A percentile compares a stretch with the other conserved stretches of the same genome.
Conservation (phyloP, 2,797 vertebrate genomes). For the Mus minutoides region DNA sequence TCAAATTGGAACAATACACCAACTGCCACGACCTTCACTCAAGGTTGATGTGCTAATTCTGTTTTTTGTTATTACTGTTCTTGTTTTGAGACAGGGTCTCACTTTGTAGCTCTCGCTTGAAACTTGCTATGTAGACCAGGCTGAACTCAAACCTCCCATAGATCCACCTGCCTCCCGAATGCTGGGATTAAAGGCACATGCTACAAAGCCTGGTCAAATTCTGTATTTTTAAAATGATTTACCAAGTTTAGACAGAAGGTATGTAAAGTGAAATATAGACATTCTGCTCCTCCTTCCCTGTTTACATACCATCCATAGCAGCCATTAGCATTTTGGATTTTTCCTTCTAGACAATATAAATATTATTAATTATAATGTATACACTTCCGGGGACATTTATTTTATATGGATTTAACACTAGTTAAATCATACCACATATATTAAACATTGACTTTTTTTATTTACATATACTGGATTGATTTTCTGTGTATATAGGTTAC, state of each 20-base stretch:
- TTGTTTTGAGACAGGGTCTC: neutral
- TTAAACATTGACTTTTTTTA: slow-evolving; percentile 7
- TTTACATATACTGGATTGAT: neutral
- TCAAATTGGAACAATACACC: neutral
- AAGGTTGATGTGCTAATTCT: neutral
- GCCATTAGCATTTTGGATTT: neutral
- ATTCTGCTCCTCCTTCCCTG: neutral
- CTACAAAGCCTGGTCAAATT: neutral
- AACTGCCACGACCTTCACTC: neutral
- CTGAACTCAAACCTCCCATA: neutral
- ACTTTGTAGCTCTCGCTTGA: neutral
- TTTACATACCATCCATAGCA: neutral
- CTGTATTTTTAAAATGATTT: slow-evolving; percentile 4
- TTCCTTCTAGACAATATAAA: slow-evolving; percentile 20
- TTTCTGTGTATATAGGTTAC: neutral
- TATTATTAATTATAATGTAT: slow-evolving; percentile 10
- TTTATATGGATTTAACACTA: slow-evolving; percentile 38
- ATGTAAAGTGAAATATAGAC: neutral
- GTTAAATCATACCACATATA: slow-evolving; percentile 17
- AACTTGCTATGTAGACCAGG: neutral
- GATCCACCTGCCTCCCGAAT: neutral
- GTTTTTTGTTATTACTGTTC: neutral
- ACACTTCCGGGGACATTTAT: slow-evolving; percentile 8
- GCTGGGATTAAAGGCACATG: neutral
- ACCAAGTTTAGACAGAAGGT: slow-evolving; percentile 28